Conservation (phyloP, 1,140 invertebrate species). For the Phthorimaea operculella region DNA sequence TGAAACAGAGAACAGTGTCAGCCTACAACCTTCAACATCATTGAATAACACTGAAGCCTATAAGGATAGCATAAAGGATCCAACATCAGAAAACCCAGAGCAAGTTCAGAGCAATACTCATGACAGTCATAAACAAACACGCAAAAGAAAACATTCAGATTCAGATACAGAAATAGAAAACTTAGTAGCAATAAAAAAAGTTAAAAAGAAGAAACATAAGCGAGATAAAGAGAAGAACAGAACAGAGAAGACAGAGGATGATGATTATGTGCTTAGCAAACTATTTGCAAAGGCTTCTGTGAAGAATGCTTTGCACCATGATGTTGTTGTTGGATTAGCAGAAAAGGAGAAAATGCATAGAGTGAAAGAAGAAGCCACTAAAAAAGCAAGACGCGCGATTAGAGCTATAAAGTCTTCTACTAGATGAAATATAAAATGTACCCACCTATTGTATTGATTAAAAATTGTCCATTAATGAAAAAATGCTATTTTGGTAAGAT, state of each 20-base stretch:
- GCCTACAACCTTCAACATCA: neutral
- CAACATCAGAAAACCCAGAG: neutral
- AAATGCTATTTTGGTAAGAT: no score
- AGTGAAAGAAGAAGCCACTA: constrained; percentile 66
- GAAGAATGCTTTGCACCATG: constrained; percentile 70
- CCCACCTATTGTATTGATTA: no score
- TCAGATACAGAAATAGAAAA: constrained; percentile 40
- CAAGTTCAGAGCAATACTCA: neutral
- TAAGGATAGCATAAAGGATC: neutral
- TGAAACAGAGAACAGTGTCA: neutral
- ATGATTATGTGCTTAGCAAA: constrained; percentile 71
- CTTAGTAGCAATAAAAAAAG: constrained; percentile 48
- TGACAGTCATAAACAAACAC: constrained; percentile 14
- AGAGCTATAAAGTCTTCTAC: constrained; percentile 67
- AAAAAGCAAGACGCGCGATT: constrained; percentile 63
- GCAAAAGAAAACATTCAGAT: constrained; percentile 35
- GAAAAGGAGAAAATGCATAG: constrained; percentile 59
- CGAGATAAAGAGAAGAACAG: constrained; percentile 33
- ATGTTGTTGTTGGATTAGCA: constrained; percentile 66
- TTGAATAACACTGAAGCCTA: neutral
- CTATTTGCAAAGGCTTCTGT: constrained; percentile 69
- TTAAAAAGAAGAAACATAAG: constrained; percentile 46
- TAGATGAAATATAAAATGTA: constrained; percentile 26
- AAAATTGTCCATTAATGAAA: no score
- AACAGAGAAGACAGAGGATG: constrained; percentile 57